Conservation (phyloP, 2,888 invertebrate species). For the Trichopria drosophilae region DNA sequence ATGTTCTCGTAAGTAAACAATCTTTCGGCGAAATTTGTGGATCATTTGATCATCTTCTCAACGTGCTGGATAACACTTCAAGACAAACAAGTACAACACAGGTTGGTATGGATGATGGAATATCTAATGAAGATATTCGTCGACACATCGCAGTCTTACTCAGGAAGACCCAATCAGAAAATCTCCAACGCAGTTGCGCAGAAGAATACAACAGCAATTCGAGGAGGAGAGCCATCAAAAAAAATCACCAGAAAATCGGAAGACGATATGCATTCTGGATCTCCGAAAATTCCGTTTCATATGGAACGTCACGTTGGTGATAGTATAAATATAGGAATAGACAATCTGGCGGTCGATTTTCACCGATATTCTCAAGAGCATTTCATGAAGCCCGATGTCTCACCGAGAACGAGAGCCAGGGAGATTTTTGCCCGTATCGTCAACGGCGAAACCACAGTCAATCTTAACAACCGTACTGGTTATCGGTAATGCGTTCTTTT, state of each 20-base stretch:
- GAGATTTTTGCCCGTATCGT: constrained; percentile 50
- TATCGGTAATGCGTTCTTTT: too few relatives aligned
- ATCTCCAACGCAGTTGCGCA: constrained; percentile 39
- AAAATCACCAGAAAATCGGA: too few relatives aligned
- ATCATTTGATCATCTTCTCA: constrained; percentile 46
- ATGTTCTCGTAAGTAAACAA: constrained; percentile 47
- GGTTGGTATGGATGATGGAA: constrained; percentile 24
- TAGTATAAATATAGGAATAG: neutral
- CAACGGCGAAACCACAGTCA: too few relatives aligned
- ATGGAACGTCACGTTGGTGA: neutral
- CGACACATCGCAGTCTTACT: constrained; percentile 44
- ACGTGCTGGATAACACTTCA: constrained; percentile 42
- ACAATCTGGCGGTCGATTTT: neutral
- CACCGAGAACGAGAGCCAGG: constrained; percentile 40
- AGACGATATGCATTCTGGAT: too few relatives aligned
- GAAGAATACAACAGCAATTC: too few relatives aligned
- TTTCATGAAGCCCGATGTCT: neutral
- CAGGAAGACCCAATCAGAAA: constrained; percentile 54
- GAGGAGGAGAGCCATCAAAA: too few relatives aligned
- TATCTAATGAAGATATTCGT: constrained; percentile 38
- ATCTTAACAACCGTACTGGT: too few relatives aligned
- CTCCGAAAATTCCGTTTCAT: too few relatives aligned
- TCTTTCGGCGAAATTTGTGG: constrained; percentile 49
- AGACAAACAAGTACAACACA: neutral
- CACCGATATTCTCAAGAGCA: too few relatives aligned